Percentiles rank a stretch among this genome's conserved stretches.
Conservation (phyloP, 2,888 invertebrate genomes). For the Gerris lacustris region DNA sequence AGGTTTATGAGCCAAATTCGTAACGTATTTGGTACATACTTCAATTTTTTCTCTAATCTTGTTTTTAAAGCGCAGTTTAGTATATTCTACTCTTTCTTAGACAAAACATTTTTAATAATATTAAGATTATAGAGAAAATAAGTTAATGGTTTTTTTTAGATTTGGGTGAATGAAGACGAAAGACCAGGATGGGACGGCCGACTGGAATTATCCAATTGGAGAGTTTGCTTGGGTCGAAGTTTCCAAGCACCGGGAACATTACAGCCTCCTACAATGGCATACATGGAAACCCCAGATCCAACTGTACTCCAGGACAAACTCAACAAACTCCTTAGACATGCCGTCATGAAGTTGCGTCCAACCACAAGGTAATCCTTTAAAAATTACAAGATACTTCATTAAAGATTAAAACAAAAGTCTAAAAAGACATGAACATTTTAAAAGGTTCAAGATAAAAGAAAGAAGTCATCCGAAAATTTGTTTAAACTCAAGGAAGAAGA, state of each 20-base stretch:
- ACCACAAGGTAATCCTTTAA: conserved; percentile 32
- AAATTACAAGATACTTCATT: neutral
- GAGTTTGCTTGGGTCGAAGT: conserved; percentile 56
- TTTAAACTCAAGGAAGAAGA: too few species aligned
- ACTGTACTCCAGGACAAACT: conserved; percentile 45
- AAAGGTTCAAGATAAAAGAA: too few species aligned
- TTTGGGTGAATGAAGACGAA: conserved; percentile 77
- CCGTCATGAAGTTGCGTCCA: conserved; percentile 56
- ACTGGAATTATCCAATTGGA: conserved; percentile 68
- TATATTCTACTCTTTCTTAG: too few species aligned
- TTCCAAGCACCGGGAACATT: conserved; percentile 39
- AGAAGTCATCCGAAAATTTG: too few species aligned
- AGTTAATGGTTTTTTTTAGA: conserved; percentile 46
- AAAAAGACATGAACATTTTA: too few species aligned
- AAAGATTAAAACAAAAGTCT: too few species aligned
- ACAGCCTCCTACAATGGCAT: conserved; percentile 39
- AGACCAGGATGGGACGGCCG: conserved; percentile 55
- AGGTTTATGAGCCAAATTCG: too few species aligned
- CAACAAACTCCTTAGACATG: conserved; percentile 53
- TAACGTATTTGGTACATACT: too few species aligned
- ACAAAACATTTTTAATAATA: too few species aligned
- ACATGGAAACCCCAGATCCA: conserved; percentile 37
- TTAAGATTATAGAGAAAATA: neutral
- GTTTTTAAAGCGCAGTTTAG: too few species aligned
- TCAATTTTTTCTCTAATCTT: too few species aligned